Conservation (phyloP, 1,140 invertebrate genomes). For the Holotrichia oblita region DNA sequence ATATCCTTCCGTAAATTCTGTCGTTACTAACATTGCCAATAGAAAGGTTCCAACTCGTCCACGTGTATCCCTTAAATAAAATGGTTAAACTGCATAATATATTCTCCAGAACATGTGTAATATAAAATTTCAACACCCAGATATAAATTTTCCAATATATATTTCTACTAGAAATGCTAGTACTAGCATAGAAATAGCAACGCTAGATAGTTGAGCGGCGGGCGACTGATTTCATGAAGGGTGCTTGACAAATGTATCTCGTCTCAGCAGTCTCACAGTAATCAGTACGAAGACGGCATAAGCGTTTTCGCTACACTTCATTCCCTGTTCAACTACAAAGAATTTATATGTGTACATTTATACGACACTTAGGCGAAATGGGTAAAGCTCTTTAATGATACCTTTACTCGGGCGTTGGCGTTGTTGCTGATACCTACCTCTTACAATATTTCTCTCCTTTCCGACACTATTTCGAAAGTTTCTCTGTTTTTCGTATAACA, state of each 20-base stretch:
- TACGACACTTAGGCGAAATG: constrained; percentile 50
- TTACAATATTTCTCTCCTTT: neutral
- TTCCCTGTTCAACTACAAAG: constrained; percentile 50
- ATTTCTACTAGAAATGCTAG: neutral
- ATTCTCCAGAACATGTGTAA: neutral
- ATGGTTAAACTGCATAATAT: neutral
- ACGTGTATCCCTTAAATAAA: neutral
- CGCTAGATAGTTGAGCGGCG: neutral
- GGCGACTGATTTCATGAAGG: constrained; percentile 38
- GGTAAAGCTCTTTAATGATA: constrained; percentile 51
- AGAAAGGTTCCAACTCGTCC: neutral
- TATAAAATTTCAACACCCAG: neutral
- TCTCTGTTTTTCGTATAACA: constrained; percentile 34
- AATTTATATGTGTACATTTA: constrained; percentile 55
- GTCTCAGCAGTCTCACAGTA: constrained; percentile 44
- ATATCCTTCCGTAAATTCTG: no score
- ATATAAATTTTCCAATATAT: neutral
- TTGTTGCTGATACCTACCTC: constrained; percentile 8
- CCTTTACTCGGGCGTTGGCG: constrained; percentile 40
- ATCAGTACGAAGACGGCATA: constrained; percentile 48
- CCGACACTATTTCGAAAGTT: constrained; percentile 37
- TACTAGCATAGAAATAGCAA: neutral
- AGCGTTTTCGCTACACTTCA: constrained; percentile 48
- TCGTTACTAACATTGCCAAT: no score
- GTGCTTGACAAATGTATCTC: constrained; percentile 46